Evolutionary conservation across 2,888 invertebrate species (phyloP), one percentile per base, ranked within the genome.

Genomic region (Drosophila borealis): DNA sequence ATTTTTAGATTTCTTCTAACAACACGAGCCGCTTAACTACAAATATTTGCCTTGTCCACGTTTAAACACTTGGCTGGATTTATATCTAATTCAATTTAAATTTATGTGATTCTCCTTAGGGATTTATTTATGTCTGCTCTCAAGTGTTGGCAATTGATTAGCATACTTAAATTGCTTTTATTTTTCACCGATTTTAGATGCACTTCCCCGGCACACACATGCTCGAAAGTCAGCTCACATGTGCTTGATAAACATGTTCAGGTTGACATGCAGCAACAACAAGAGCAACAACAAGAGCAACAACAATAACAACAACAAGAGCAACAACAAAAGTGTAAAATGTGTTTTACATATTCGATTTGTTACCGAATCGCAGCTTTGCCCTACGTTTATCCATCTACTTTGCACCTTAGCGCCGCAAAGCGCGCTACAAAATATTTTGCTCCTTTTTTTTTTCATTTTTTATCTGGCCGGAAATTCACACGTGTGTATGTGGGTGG

Each of bases 91-190:
- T 77, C 55, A 77, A 74, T 78, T 78, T 45, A 65, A 54, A 73
- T 70, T 70, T 54, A 74, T 74, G 49, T 21, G 65, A 60, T 63
- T 74, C 50, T 21, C 25, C 13, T 19, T 5, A 36, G 4, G 57
- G 70, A 85, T 85, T 82, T 87, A 79, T 82, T 76, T 67, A 73
- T 79, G 56, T 73, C 63, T 68, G 25, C 44, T 17, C 44, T 79
- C 66, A 81, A 81, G 70, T 67, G 71, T 34, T 71, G 46, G 66
- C 77, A 85, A 88, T 88, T 81, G 81, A 81, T 81, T 81, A 73
- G 75, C 63, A 70, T 77, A 61, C 59, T 74, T 78, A 70, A 77
- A 74, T 65, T 37, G 74, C 46, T 70, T 78, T 77, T 63, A 65
- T 39, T 55, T 59, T 51, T n/a, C 21, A 42, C 25, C 25, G 64